Percentiles rank a stretch among this genome's conserved stretches.
Evolutionary conservation across 2,797 vertebrate genomes (phyloP).

Genomic region (Takifugu rubripes): DNA sequence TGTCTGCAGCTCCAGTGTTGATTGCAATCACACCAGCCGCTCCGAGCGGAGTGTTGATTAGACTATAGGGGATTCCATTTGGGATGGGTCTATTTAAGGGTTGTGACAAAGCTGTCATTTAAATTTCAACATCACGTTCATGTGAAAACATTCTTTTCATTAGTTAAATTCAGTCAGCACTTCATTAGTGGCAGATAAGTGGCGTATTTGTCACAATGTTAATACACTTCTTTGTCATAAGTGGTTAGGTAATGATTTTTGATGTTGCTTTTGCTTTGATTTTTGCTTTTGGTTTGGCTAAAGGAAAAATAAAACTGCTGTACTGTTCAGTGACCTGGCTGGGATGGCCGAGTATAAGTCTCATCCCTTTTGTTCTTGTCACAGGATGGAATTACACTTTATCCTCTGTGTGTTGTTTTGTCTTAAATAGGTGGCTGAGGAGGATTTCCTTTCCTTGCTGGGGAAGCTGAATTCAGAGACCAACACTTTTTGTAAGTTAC

Average conservation of each 20-base stretch:
- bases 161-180: no score
- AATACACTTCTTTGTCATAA: no score
- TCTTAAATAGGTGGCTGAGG: constrained; percentile 51
- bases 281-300: no score
- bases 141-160: not conserved
- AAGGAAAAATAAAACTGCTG: no score
- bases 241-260: no score
- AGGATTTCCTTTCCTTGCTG: constrained; percentile 68
- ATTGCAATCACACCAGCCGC: constrained; percentile 45
- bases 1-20: constrained; percentile 43
- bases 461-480: constrained; percentile 62
- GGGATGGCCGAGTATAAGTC: constrained; percentile 21
- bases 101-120: no score
- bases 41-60: constrained; percentile 33
- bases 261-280: no score
- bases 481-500: constrained; percentile 73
- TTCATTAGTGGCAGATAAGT: no score
- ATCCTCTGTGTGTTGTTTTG: constrained; percentile 10
- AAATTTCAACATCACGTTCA: constrained; percentile 7
- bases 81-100: no score
- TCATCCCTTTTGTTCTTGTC: constrained; percentile 43
- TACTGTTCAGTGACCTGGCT: constrained; percentile 4
- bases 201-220: no score
- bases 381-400: constrained; percentile 54
- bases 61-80: constrained; percentile 4